Evolutionary conservation across 2,797 vertebrate genomes (phyloP), one percentile per base, ranked within the genome.

Genomic region (Mallotus villosus): DNA sequence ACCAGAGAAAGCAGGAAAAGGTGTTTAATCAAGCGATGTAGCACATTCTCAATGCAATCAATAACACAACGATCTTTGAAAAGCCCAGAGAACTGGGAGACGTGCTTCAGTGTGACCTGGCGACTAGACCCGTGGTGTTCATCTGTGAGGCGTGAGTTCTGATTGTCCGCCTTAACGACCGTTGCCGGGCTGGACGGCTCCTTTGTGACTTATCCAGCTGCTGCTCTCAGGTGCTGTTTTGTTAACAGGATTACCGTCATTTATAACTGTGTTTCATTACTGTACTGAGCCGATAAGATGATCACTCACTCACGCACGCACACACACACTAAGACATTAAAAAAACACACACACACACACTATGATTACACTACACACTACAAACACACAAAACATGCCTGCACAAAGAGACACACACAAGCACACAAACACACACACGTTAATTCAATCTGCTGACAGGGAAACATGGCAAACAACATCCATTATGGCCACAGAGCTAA

Each of bases 401-500:
- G 34, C 22, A 62, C 25, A 34, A 9, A 46, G 22, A 72, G 3
- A 68, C 49, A 68, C 66, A 34, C 49, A 57, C 24, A 68, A 9
- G 27, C 49, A 68, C 66, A 55, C 60, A 32, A 37, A 57, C 51
- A 68, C n/a, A 70, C 57, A 16, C 9, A n/a, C 49, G 24, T n/a
- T 93, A 94, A 93, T 93, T 92, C 91, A 93, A 92, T 92, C 89
- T 84, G 76, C 91, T 92, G 89, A 91, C 88, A 93, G 89, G 86
- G 84, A 91, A 93, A 93, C 92, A 93, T 78, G 84, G 85, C 90
- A 92, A 93, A 93, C 89, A 92, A 91, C 91, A 93, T 92, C 91
- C 89, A 92, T 92, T 93, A 92, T 90, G 89, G 90, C 86, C 90
- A 89, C 86, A 84, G 79, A 91, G 91, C 89, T 93, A 93, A 94